Evolutionary conservation across 2,113 vertebrate species (phyloP), one percentile per base, ranked within the genome.

Genomic region (Patagioenas fasciata): DNA sequence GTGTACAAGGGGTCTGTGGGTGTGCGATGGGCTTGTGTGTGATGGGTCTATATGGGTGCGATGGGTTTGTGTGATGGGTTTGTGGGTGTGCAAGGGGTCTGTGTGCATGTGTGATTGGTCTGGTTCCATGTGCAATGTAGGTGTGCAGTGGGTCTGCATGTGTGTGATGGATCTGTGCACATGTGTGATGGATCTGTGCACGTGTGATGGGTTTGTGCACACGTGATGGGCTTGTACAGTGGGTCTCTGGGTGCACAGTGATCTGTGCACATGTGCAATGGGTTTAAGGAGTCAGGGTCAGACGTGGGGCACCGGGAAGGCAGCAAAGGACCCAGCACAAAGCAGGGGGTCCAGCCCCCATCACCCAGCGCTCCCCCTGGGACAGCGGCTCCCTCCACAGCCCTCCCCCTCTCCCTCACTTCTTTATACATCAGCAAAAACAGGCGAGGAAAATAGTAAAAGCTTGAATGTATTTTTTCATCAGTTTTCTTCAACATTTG

Each of bases 401-500:
- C 74, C 57, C 66, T 61, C 72, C 74, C 9, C 0, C 48, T 74
- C 77, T 60, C 69, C 66, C n/a, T 6, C 3, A n/a, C 81, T 89
- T 89, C 86, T 93, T 92, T 77, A 80, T 62, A 48, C 91, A 92
- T 95, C 91, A 95, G 84, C 78, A 69, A 36, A 92, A 74, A 88
- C 70, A 31, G 13, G 24, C 19, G 3, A 67, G 44, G 64, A 85
- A 74, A 95, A 87, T 14, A 88, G 77, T 65, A 0, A 80, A 89
- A 19, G 2, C 85, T 85, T 93, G 94, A 93, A 96, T 96, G 83
- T 57, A 77, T 88, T 93, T 95, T 79, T 80, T 83, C 95, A 96
- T 89, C 91, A 58, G 54, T 96, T 96, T 94, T 58, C 93, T 96
- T 85, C 88, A 95, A 83, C 91, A 79, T 96, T 96, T 71, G 93